phyloP scores from a whole-genome alignment of 2,113 vertebrate species.

The Pelmatolapia mariae region DNA sequence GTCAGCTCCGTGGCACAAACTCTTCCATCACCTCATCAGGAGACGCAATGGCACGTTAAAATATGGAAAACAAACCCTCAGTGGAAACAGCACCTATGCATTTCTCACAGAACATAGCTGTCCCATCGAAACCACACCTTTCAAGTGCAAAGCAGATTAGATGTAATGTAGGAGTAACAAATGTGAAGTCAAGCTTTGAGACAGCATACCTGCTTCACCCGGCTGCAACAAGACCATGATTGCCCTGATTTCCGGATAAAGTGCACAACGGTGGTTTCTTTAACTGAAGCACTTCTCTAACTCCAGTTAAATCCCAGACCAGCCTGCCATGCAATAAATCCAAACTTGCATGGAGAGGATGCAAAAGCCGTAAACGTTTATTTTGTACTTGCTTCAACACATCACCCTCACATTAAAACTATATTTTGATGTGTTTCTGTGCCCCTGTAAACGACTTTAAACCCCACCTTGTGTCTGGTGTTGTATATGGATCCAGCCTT shows the following conservation, averaged over 20 bases:
- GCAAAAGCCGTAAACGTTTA: background rate
- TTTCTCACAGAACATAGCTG: background rate
- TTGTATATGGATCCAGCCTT: background rate
- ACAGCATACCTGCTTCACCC: background rate
- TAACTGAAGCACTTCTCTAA: background rate
- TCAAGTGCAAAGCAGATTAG: background rate
- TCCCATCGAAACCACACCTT: background rate
- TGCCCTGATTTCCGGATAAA: fast-evolving
- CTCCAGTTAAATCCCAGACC: background rate
- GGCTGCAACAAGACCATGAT: background rate
- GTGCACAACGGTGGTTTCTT: background rate
- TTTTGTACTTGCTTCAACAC: background rate
- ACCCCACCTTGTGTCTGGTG: background rate
- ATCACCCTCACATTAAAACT: background rate
- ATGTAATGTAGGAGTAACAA: background rate
- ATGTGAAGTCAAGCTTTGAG: background rate
- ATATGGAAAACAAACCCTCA: background rate
- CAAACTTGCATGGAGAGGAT: background rate
- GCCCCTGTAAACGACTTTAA: background rate
- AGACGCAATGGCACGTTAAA: background rate
- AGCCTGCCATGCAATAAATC: background rate
- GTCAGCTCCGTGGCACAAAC: background rate
- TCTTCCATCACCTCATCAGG: constrained; percentile 54
- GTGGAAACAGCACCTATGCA: background rate
- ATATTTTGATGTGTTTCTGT: background rate